Base-by-base conservation (phyloP, 92 coral and sea anemone species). In the Phymanthus crucifer region DNA sequence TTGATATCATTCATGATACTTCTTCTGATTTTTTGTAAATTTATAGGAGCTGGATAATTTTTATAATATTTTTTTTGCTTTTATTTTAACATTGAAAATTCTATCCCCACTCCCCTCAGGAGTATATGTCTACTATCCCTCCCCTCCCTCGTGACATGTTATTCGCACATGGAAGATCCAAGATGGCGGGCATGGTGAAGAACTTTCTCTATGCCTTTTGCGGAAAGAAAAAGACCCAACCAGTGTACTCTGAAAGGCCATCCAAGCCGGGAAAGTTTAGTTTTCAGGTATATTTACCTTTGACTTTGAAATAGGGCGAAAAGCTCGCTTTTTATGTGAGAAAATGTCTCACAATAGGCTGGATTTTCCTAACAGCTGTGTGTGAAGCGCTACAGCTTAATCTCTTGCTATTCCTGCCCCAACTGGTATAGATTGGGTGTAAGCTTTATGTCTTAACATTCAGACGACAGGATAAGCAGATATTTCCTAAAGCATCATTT, bases 161-260 rank as follows among this genome's bases (percentile, higher is more conserved):
- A 24, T 24, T 27, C 18, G 23, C 64, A 21, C 34, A 10, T 47
- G 4, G 50, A 35, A 37, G 76, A 61, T 83, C 43, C 87, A 90
- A 93, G 78, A 96, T 96, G 99, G 94, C 97, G 89, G 97, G 95
- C 52, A 71, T 90, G 66, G 88, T 92, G 79, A 93, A 93, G 77
- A 96, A 96, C 84, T 96, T 94, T 80, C 82, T 96, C 57, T 96
- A 96, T 38, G 99, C 99, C 31, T 96, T 96, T 78, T 96, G 99
- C 58, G 99, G 99, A 34, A 96, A 93, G 79, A 90, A 89, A 40
- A 96, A 96, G 80, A 92, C 89, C 10, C 93, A 90, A 52, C 99
- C 99, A 18, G 70, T 94, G 5, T 96, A 96, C 80, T 79, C 91
- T 46, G 91, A 86, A 80, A 82, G 83, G 76, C 89, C 97, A 27